phyloP scores from a whole-genome alignment of 2,113 vertebrate genomes.

The Muntiacus muntjak region DNA sequence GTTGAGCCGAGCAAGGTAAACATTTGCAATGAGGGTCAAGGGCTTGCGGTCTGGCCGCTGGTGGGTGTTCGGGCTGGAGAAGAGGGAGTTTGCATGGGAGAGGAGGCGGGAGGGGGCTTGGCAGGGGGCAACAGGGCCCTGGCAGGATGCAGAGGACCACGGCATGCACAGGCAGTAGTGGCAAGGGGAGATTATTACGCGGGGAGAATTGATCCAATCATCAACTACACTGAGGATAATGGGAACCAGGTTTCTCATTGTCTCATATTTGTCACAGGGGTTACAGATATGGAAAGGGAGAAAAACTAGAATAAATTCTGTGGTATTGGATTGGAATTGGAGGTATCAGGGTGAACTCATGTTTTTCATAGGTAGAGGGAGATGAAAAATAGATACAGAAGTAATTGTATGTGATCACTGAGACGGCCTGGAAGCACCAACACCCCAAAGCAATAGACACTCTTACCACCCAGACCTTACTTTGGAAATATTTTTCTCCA shows the following conservation, averaged over 20 bases:
- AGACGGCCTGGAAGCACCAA: neutral
- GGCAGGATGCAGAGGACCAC: neutral
- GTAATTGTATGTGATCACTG: no score
- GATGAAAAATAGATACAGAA: neutral
- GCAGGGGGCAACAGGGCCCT: neutral
- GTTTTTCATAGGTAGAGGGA: neutral
- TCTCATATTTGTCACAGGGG: neutral
- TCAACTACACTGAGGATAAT: neutral
- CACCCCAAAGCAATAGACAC: neutral
- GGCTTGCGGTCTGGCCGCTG: no score
- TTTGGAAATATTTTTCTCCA: neutral
- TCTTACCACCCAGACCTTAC: neutral
- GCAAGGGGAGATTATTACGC: accelerated
- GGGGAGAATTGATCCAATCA: neutral
- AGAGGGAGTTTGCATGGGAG: neutral
- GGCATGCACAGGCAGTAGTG: accelerated
- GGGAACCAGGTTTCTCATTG: neutral
- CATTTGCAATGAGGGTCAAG: accelerated
- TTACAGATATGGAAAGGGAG: neutral
- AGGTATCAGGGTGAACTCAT: neutral
- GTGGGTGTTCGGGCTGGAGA: neutral
- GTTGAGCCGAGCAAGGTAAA: neutral
- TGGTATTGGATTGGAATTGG: neutral
- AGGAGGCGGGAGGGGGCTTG: neutral
- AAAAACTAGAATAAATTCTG: neutral